phyloP scores from a whole-genome alignment of 2,888 invertebrate genomes.

The Tetragonula carbonaria region DNA sequence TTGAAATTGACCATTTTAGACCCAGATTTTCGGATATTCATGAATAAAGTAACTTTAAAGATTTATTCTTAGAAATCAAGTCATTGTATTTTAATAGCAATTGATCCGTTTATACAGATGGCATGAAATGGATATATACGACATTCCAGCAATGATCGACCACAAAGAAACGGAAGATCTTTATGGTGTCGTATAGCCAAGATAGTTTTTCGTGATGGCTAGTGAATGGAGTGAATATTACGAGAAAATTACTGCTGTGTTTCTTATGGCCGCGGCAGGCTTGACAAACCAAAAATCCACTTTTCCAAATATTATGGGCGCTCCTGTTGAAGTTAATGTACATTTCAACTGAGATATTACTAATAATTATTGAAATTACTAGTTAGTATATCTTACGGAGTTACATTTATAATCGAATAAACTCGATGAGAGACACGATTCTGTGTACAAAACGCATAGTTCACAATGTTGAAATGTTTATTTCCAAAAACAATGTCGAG shows the following conservation, averaged over 20 bases:
- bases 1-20: constrained; percentile 83
- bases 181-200: constrained; percentile 93
- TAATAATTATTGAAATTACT: no score
- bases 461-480: no score
- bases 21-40: constrained; percentile 87
- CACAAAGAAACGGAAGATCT: constrained; percentile 87
- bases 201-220: no score
- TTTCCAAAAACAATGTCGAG: no score
- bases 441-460: no score
- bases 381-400: no score
- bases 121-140: constrained; percentile 92
- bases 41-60: constrained; percentile 65
- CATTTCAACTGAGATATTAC: neutral
- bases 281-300: constrained; percentile 86
- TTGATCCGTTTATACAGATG: constrained; percentile 85
- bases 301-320: constrained; percentile 84
- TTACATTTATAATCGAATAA: no score
- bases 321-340: constrained; percentile 75
- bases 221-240: constrained; percentile 88
- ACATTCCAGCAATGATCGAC: constrained; percentile 93
- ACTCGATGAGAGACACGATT: no score
- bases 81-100: no score
- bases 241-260: constrained; percentile 86
- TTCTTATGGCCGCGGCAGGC: constrained; percentile 90
- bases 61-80: neutral